phyloP scores from a whole-genome alignment of 2,797 vertebrate species.

The Urocyon cinereoargenteus region DNA sequence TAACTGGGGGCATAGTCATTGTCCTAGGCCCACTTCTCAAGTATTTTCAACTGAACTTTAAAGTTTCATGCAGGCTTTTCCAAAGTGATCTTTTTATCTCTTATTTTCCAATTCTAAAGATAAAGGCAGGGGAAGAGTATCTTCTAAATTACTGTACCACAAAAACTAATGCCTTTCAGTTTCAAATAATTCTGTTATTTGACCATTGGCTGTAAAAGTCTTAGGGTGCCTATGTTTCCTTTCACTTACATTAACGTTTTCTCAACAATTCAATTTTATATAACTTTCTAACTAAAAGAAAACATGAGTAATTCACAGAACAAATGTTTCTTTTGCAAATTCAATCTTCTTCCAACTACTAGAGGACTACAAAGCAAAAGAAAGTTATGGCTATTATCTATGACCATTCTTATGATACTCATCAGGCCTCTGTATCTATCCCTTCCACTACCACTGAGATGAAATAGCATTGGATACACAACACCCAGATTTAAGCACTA shows the following conservation, averaged over 20 bases:
- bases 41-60: slow-evolving; percentile 18
- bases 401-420: not conserved
- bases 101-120: not conserved
- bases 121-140: not conserved
- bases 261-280: slow-evolving; percentile 72
- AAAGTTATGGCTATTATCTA: not conserved
- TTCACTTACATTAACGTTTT: slow-evolving; percentile 61
- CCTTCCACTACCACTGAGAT: not conserved
- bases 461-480: not conserved
- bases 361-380: not conserved
- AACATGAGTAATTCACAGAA: slow-evolving; percentile 44
- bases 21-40: not conserved
- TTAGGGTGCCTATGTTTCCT: slow-evolving; percentile 12
- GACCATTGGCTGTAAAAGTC: slow-evolving; percentile 28
- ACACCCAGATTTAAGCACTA: not conserved
- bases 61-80: slow-evolving; percentile 41
- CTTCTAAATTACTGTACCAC: slow-evolving; percentile 18
- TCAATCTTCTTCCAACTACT: not conserved
- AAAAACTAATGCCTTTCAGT: slow-evolving; percentile 2
- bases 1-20: not conserved
- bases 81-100: slow-evolving; percentile 14
- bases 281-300: slow-evolving; percentile 68
- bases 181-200: slow-evolving; percentile 60
- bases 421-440: not conserved
- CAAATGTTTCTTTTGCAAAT: slow-evolving; percentile 69